Conservation (phyloP, 2,888 invertebrate species). For the Hipparchia sbordonii region DNA sequence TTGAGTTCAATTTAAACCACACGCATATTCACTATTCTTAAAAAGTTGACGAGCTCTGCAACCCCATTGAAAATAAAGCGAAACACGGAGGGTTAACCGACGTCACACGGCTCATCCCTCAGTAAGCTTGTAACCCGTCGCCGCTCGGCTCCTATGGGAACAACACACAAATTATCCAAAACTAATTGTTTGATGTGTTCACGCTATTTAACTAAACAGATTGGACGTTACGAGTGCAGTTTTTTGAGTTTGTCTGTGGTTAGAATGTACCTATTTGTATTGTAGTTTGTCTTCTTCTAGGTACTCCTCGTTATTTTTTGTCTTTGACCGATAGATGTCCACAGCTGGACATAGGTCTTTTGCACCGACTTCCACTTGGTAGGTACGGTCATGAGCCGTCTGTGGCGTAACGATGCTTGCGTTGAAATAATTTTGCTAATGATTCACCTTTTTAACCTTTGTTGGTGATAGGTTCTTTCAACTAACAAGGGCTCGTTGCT, state of each 20-base stretch:
- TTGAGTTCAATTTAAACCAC: too few species aligned
- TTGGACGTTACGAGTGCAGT: conserved; percentile 47
- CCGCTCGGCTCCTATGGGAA: conserved; percentile 65
- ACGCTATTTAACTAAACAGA: conserved; percentile 74
- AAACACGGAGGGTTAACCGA: conserved; percentile 56
- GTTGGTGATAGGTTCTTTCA: too few species aligned
- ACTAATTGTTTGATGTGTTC: conserved; percentile 74
- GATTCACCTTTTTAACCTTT: too few species aligned
- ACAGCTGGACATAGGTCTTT: too few species aligned
- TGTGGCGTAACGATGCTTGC: too few species aligned
- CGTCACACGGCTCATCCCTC: conserved; percentile 51
- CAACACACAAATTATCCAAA: conserved; percentile 77
- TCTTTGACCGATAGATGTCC: too few species aligned
- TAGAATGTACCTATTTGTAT: not conserved
- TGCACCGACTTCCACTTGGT: too few species aligned
- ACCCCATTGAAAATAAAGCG: conserved; percentile 45
- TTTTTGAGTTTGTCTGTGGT: conserved; percentile 15
- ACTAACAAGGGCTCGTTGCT: too few species aligned
- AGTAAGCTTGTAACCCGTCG: conserved; percentile 32
- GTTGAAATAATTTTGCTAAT: too few species aligned
- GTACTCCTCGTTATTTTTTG: too few species aligned
- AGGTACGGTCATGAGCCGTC: too few species aligned
- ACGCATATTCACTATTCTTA: not conserved
- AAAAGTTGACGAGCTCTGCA: conserved; percentile 49
- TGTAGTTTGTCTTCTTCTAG: not conserved